Percentiles rank a stretch among this genome's conserved stretches.
These are phyloP conservation scores for Papilio demoleus DNA, from an alignment of 2,888 invertebrate genomes.

Conservation along the genomic window DNA sequence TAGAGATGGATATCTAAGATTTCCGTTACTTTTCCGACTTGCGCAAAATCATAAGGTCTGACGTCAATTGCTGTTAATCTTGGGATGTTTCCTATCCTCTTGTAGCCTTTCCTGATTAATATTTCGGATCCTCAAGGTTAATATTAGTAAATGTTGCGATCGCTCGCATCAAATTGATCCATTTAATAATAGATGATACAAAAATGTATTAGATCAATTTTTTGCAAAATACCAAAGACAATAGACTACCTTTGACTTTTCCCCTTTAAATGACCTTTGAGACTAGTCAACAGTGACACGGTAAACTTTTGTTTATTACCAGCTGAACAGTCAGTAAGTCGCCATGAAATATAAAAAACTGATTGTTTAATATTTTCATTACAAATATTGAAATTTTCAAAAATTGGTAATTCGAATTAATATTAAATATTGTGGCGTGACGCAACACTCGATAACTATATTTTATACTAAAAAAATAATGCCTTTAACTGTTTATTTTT, in stretches of 20 bases:
- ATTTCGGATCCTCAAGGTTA: background rate
- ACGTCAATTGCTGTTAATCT: slow-evolving; percentile 20
- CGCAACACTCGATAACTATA: no score
- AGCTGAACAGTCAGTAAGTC: slow-evolving; percentile 17
- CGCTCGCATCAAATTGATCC: no score
- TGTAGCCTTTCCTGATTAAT: slow-evolving; percentile 5
- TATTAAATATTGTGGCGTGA: no score
- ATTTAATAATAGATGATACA: no score
- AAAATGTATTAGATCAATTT: background rate
- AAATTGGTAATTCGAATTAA: no score
- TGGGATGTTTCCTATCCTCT: background rate
- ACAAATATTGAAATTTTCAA: background rate
- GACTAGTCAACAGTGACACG: slow-evolving; percentile 33
- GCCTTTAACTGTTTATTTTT: no score
- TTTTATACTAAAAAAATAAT: no score
- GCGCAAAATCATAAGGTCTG: slow-evolving; percentile 16
- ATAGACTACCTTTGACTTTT: slow-evolving; percentile 25
- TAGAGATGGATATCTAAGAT: slow-evolving; percentile 1
- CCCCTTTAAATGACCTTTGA: slow-evolving; percentile 37
- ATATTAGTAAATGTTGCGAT: background rate
- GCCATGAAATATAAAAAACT: slow-evolving; percentile 16
- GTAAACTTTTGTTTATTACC: slow-evolving; percentile 39
- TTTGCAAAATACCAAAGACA: background rate
- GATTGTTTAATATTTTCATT: background rate
- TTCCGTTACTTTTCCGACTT: slow-evolving; percentile 4